A percentile compares a stretch with the other conserved stretches of the same genome.
Conservation (phyloP, 2,888 invertebrate species). For the Lochmaea capreae region DNA sequence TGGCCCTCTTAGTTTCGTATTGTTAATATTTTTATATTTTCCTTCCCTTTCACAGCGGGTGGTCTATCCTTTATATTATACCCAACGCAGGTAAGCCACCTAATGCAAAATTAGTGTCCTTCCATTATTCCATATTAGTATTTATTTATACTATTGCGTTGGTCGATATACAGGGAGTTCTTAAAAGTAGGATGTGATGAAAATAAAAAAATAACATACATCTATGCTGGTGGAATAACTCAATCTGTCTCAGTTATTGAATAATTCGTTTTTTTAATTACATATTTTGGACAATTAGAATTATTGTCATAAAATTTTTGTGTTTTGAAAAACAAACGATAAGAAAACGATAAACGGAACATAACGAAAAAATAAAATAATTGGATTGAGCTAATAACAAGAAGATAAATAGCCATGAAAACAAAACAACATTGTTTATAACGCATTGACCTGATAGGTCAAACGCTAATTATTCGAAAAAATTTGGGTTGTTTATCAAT, state of each 20-base stretch:
- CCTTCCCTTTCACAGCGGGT: too few species aligned
- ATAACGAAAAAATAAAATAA: not conserved
- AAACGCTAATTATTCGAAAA: not conserved
- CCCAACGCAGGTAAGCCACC: too few species aligned
- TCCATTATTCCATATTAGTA: too few species aligned
- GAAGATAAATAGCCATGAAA: not conserved
- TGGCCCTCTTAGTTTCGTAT: too few species aligned
- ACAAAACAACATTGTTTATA: not conserved
- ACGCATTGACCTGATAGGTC: not conserved
- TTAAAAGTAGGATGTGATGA: too few species aligned
- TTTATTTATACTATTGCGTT: too few species aligned
- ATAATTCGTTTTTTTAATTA: not conserved
- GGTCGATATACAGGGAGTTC: too few species aligned
- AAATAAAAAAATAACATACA: not conserved
- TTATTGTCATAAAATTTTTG: not conserved
- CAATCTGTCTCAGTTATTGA: not conserved
- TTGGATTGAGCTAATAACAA: not conserved
- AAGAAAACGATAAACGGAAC: not conserved
- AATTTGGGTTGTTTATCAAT: not conserved
- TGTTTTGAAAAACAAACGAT: not conserved
- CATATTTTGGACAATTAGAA: not conserved
- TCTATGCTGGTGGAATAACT: too few species aligned
- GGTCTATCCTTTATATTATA: too few species aligned
- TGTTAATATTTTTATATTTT: too few species aligned
- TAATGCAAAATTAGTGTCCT: too few species aligned